Percentiles rank a stretch among this genome's conserved stretches.
Conservation (phyloP, 2,888 invertebrate species). For the Dorcus hopei region DNA sequence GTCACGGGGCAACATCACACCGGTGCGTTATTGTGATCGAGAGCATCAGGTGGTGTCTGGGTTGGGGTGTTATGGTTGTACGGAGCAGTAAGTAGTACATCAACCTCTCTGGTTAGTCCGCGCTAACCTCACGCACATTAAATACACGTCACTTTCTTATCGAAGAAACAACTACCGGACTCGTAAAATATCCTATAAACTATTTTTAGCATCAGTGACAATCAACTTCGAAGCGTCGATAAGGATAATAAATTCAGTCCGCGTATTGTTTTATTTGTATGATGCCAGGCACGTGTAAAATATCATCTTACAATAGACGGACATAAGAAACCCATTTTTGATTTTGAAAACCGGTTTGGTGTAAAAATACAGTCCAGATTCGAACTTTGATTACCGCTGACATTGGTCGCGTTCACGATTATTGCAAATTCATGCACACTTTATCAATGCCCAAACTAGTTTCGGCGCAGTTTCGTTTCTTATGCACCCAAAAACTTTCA, state of each 20-base stretch:
- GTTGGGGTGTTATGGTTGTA: neutral
- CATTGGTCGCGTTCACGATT: slow-evolving; percentile 12
- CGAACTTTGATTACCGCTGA: slow-evolving; percentile 18
- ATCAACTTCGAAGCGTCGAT: slow-evolving; percentile 8
- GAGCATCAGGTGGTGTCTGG: slow-evolving; percentile 8
- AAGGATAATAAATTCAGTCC: slow-evolving; percentile 18
- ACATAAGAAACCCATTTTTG: slow-evolving; percentile 29
- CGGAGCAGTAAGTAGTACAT: slow-evolving; percentile 7
- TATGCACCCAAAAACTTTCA: neutral
- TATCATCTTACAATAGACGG: slow-evolving; percentile 29
- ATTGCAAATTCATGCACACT: slow-evolving; percentile 6
- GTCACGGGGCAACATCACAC: too few relatives aligned
- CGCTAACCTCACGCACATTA: slow-evolving; percentile 2
- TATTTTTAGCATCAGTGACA: slow-evolving; percentile 9
- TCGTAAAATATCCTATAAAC: neutral
- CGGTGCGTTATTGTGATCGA: neutral
- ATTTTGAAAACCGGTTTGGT: slow-evolving; percentile 27
- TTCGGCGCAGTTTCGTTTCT: neutral
- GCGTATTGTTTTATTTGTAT: slow-evolving; percentile 22
- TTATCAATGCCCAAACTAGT: slow-evolving; percentile 1
- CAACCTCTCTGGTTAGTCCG: slow-evolving; percentile 9
- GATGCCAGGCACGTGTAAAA: slow-evolving; percentile 28
- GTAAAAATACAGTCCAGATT: slow-evolving; percentile 23
- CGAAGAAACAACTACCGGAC: slow-evolving; percentile 3
- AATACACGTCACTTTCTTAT: slow-evolving; percentile 5